Evolutionary conservation across 2,797 vertebrate species (phyloP), one percentile per base, ranked within the genome.

Genomic region (Anniella stebbinsi): DNA sequence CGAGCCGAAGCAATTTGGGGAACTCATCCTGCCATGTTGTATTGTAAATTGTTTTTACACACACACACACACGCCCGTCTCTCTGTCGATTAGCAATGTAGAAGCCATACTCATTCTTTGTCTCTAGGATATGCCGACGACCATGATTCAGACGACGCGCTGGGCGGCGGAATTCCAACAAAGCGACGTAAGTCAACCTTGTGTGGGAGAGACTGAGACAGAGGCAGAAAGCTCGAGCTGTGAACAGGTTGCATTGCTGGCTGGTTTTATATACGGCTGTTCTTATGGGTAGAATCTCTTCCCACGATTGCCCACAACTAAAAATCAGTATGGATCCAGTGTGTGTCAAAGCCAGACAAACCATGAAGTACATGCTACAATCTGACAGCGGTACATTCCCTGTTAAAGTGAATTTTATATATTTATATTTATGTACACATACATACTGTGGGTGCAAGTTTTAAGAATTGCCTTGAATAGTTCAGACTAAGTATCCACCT

Each of bases 161-260:
- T 98, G 41, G 67, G 28, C 25, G 95, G 93, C 25, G 94, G 92
- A 57, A 80, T 17, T 4, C 51, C 88, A 38, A 96, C 96, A 70
- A 92, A 93, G 75, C 63, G 93, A 88, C n/a, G 98, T 98, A 96
- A 98, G 98, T 97, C 90, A 70, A 51, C 11, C 76, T 45, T 75
- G 0, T 80, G 90, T 30, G 73, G 38, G 21, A 63, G 82, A 8
- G 92, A 90, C 36, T 9, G 38, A 41, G 80, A 28, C 13, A 11
- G n/a, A 69, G 73, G 9, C 91, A 89, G 51, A 48, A 92, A 87
- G 23, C 0, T n/a, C 45, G 91, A 88, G 28, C 0, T 51, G 57
- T 51, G 88, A 41, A 63, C 8, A 25, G 63, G 25, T 38, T 41
- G 0, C 0, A 0, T 84, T 92, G 57, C 73, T 88, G 80, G 82